These are phyloP conservation scores for Leucopsar rothschildi DNA, from an alignment of 2,113 vertebrate genomes.

Conservation along the genomic window DNA sequence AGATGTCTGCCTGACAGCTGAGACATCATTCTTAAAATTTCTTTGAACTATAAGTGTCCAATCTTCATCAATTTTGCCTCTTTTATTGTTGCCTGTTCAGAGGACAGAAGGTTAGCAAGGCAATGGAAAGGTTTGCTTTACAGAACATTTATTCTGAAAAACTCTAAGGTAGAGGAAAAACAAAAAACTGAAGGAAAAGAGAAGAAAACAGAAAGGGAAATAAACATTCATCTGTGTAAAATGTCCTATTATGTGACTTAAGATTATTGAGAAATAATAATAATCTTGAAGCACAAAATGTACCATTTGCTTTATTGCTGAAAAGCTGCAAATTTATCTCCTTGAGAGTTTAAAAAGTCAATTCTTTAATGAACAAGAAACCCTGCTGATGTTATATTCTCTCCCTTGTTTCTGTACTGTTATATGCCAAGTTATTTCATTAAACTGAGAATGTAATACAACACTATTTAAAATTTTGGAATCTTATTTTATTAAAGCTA, in stretches of 20 bases:
- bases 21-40: neutral
- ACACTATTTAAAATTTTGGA: conserved; percentile 42
- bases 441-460: conserved; percentile 48
- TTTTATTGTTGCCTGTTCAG: neutral
- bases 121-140: neutral
- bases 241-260: conserved; percentile 16
- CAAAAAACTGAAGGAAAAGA: neutral
- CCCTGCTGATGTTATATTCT: conserved; percentile 29
- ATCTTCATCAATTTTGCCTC: neutral
- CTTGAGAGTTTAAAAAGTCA: conserved; percentile 33
- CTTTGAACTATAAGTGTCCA: neutral
- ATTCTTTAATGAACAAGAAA: conserved; percentile 51
- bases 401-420: neutral
- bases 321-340: conserved; percentile 24
- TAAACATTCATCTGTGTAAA: conserved; percentile 27
- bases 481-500: conserved; percentile 26
- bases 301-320: conserved; percentile 1
- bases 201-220: neutral
- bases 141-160: neutral
- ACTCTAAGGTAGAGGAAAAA: neutral
- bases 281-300: conserved; percentile 19
- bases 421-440: conserved; percentile 27
- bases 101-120: neutral
- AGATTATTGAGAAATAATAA: conserved; percentile 6
- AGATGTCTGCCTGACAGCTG: neutral